A percentile compares a stretch with the other conserved stretches of the same genome.
Conservation (phyloP, 2,888 invertebrate genomes). For the Agrochola macilenta region DNA sequence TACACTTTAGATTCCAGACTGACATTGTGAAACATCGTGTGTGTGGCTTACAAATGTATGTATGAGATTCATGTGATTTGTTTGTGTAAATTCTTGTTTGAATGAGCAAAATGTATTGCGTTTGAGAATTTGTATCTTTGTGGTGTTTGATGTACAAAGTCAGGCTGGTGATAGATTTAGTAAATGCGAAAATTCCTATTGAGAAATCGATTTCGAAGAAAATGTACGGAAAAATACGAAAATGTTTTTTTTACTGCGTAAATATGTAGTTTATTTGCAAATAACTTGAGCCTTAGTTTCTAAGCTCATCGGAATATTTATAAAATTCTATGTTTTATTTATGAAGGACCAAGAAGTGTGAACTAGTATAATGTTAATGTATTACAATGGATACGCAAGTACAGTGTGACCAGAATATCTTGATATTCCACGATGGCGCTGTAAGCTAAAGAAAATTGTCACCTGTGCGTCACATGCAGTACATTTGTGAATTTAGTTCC, state of each 20-base stretch:
- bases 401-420: constrained; percentile 4
- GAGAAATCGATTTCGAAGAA: neutral
- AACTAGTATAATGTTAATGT: constrained; percentile 31
- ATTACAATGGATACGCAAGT: constrained; percentile 28
- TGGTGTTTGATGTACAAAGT: neutral
- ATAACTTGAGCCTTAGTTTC: constrained; percentile 10
- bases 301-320: constrained; percentile 41
- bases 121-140: constrained; percentile 3
- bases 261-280: constrained; percentile 1
- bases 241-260: neutral
- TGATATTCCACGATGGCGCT: constrained; percentile 18
- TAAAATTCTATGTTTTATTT: constrained; percentile 41
- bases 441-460: neutral
- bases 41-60: constrained; percentile 35
- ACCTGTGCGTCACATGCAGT: neutral
- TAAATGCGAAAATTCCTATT: neutral
- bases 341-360: constrained; percentile 1
- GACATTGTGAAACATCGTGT: constrained; percentile 18
- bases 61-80: constrained; percentile 10
- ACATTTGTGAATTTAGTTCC: constrained; percentile 14
- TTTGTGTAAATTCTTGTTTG: constrained; percentile 31
- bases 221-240: neutral
- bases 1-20: constrained; percentile 34
- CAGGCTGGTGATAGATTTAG: neutral
- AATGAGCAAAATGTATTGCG: constrained; percentile 14